Evolutionary conservation across 2,888 invertebrate genomes (phyloP), one percentile per base, ranked within the genome.

Genomic region (Aromia moschata): DNA sequence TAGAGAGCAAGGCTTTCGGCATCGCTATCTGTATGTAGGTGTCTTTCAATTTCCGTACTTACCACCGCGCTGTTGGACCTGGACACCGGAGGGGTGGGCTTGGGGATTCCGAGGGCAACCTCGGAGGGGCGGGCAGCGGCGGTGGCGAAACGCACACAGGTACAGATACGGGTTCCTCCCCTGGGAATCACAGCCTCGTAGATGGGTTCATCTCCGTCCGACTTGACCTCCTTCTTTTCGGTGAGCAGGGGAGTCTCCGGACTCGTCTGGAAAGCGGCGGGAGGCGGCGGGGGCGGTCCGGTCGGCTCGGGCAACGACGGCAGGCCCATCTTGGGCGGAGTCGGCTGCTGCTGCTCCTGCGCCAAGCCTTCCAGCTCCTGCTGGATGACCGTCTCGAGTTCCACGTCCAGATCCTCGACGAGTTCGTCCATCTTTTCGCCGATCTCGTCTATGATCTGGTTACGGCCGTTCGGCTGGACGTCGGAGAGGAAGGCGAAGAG

Each of bases 401-500:
- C 93, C 15, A 90, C 89, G 76, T 93, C 91, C 55, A 93, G 80
- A 78, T 93, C 92, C 74, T 90, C 90, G 1, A 92, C 92, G 2
- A 94, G 83, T 68, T 90, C 87, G 75, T 91, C 89, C 92, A 94
- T 93, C 71, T 90, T 89, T 73, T 91, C 90, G 0, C 91, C 92
- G 37, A 94, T 92, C 80, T 93, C 93, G 10, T 93, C 91, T 53
- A 93, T 89, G 12, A 89, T 71, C 84, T 86, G 10, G 83, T 84
- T 74, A 79, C 85, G 41, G 83, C 83, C 74, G 81, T 82, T 10
- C 1, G 84, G 84, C 61, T 86, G 85, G 33, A 92, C 90, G 70
- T 94, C 94, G 0, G 93, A 92, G 15, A 95, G 83, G 81, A 95
- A 95, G 57, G 93, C 93, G 81, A 95, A 95, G 71, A 95, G 82